Evolutionary conservation across 2,113 vertebrate genomes (phyloP).

Genomic region (Thalassoma bifasciatum): DNA sequence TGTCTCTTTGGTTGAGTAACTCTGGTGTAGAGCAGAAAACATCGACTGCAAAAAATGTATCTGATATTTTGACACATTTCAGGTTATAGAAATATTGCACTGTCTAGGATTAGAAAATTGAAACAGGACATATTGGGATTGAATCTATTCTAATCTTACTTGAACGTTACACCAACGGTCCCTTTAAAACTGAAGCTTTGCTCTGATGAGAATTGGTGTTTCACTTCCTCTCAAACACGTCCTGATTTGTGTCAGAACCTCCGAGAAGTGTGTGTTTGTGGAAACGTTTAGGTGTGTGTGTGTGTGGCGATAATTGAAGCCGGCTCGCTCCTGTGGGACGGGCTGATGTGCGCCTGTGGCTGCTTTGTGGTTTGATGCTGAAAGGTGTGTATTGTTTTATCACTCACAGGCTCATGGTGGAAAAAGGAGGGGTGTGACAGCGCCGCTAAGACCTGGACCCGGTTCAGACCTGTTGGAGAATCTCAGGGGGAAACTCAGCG

Average conservation of each 20-base stretch:
- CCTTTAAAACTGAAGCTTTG: too few species aligned
- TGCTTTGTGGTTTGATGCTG: slow-evolving; percentile 86
- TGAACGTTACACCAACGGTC: too few species aligned
- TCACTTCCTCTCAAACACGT: slow-evolving; percentile 5
- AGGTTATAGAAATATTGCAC: too few species aligned
- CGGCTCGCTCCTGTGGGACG: slow-evolving; percentile 51
- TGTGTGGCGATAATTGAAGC: slow-evolving; percentile 75
- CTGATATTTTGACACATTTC: too few species aligned
- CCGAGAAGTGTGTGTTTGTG: slow-evolving; percentile 22
- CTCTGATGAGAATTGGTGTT: slow-evolving; percentile 9
- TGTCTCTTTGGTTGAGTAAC: too few species aligned
- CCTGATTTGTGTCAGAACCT: slow-evolving; percentile 23
- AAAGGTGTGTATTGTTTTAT: slow-evolving; percentile 97
- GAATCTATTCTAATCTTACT: too few species aligned
- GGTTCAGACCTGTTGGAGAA: slow-evolving; percentile 81
- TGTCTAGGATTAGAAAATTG: too few species aligned
- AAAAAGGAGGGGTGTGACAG: slow-evolving; percentile 83
- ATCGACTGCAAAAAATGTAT: too few species aligned
- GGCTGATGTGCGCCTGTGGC: slow-evolving; percentile 41
- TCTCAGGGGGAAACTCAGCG: slow-evolving; percentile 87
- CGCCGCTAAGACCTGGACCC: slow-evolving; percentile 87
- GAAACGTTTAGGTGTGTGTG: slow-evolving; percentile 28
- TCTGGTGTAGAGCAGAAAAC: too few species aligned
- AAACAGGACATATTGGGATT: too few species aligned
- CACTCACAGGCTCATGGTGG: slow-evolving; percentile 87